Evolutionary conservation across 2,113 vertebrate genomes (phyloP), one percentile per base, ranked within the genome.

Genomic region (Lagenorhynchus albirostris): DNA sequence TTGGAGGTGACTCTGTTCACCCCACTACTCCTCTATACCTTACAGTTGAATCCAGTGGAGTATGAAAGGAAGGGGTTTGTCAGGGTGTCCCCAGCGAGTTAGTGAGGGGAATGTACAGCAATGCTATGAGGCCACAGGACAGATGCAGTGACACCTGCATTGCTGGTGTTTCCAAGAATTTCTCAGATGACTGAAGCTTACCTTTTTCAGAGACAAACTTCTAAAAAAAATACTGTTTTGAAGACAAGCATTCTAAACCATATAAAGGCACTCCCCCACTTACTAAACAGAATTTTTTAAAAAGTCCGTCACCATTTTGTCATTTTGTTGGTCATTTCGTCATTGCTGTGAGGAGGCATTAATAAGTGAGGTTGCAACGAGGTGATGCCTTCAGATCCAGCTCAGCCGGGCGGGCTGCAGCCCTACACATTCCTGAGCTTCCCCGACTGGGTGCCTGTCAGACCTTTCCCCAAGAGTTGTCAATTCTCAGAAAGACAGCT

Each of bases 241-340:
- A 50, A 18, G 74, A 38, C 10, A 60, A 53, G 8, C 9, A 8
- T 20, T 50, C 38, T 74, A n/a, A 80, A 13, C 14, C 5, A 1
- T 20, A 58, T 29, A 13, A 29, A 58, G 13, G 6, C 0, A 1
- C 29, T 44, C 12, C 44, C 31, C 60, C 47, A 25, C 33, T 53
- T 20, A 14, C 71, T 50, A 33, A 25, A 11, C 12, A 44, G 29
- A 77, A 53, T 2, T 53, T 53, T 53, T 21, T 14, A n/a, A 5
- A 21, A 17, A 5, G 21, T 4, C 14, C 1, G 2, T 44, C 33
- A 0, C 38, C 4, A 0, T 4, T 2, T 18, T 8, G 65, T 17
- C 53, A 14, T 18, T 9, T 44, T 47, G 13, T 20, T 4, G 58
- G 47, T 18, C 15, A 2, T 41, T 12, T 2, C 5, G 38, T 18